phyloP scores from a whole-genome alignment of 1,140 invertebrate species.

The Bicyclus anynana region DNA sequence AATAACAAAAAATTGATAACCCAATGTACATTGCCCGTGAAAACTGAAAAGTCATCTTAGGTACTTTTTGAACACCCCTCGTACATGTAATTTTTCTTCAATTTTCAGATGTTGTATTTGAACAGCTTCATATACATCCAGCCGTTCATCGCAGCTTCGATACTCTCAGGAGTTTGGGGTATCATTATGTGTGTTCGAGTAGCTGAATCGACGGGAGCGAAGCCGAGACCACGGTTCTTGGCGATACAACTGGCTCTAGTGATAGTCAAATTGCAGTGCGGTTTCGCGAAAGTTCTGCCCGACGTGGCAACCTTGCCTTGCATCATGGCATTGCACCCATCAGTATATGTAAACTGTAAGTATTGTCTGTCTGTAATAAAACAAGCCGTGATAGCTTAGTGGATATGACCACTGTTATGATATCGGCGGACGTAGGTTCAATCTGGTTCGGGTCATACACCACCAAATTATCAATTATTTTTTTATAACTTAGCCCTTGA shows the following conservation, averaged over 20 bases:
- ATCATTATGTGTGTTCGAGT: conserved; percentile 79
- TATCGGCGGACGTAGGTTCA: no score
- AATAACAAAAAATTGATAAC: no score
- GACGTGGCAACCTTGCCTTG: conserved; percentile 72
- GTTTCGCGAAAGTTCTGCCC: conserved; percentile 67
- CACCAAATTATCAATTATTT: no score
- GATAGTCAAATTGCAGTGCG: conserved; percentile 77
- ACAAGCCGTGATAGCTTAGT: no score
- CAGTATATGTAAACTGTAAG: conserved; percentile 67
- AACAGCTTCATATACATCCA: conserved; percentile 80
- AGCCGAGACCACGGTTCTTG: conserved; percentile 69
- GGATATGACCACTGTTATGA: no score
- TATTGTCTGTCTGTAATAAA: conserved; percentile 2
- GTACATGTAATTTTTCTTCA: no score
- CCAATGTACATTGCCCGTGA: no score
- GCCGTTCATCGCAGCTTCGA: conserved; percentile 78
- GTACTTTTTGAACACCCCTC: no score
- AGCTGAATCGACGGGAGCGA: conserved; percentile 63
- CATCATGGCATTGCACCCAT: conserved; percentile 63
- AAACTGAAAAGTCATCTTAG: no score
- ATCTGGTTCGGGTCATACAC: no score
- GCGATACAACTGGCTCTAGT: conserved; percentile 76
- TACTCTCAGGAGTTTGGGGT: conserved; percentile 81
- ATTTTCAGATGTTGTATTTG: conserved; percentile 78
- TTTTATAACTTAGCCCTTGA: no score